phyloP scores from a whole-genome alignment of 2,797 vertebrate genomes.

The Hydrolagus colliei region DNA sequence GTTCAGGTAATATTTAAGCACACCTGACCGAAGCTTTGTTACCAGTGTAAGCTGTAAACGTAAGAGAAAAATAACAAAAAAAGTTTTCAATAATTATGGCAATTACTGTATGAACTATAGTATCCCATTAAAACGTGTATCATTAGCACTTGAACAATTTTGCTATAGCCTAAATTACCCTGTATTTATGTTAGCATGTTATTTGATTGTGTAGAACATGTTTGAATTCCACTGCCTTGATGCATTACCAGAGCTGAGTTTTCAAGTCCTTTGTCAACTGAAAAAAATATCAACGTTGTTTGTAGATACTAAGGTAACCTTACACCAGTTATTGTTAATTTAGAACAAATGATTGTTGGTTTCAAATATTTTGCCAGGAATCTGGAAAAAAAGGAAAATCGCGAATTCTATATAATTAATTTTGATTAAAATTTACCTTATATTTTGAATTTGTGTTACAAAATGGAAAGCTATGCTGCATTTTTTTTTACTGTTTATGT shows the following conservation, averaged over 20 bases:
- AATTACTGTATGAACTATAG: slow-evolving; percentile 60
- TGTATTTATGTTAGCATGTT: slow-evolving; percentile 71
- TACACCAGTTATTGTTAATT: slow-evolving; percentile 48
- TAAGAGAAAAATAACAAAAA: slow-evolving; percentile 57
- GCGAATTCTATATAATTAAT: slow-evolving; percentile 39
- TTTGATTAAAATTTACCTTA: slow-evolving; percentile 56
- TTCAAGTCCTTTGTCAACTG: slow-evolving; percentile 48
- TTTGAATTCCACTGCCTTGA: slow-evolving; percentile 47
- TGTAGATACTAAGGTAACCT: slow-evolving; percentile 37
- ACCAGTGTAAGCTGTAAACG: slow-evolving; percentile 59
- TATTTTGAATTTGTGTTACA: slow-evolving; percentile 59
- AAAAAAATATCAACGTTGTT: slow-evolving; percentile 36
- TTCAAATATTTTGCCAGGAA: slow-evolving; percentile 49
- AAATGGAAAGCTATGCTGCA: slow-evolving; percentile 56
- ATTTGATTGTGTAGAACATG: slow-evolving; percentile 54
- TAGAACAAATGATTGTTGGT: slow-evolving; percentile 46
- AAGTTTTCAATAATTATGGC: slow-evolving; percentile 62
- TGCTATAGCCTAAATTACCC: slow-evolving; percentile 61
- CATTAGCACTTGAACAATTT: slow-evolving; percentile 61
- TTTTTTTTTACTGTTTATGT: slow-evolving; percentile 85
- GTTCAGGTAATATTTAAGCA: slow-evolving; percentile 67
- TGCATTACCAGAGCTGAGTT: slow-evolving; percentile 46
- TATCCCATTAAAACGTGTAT: slow-evolving; percentile 65
- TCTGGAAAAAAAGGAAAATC: slow-evolving; percentile 55
- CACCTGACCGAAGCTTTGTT: slow-evolving; percentile 61